Base-by-base conservation (phyloP, 1,140 invertebrate species). In the Listronotus bonariensis region DNA sequence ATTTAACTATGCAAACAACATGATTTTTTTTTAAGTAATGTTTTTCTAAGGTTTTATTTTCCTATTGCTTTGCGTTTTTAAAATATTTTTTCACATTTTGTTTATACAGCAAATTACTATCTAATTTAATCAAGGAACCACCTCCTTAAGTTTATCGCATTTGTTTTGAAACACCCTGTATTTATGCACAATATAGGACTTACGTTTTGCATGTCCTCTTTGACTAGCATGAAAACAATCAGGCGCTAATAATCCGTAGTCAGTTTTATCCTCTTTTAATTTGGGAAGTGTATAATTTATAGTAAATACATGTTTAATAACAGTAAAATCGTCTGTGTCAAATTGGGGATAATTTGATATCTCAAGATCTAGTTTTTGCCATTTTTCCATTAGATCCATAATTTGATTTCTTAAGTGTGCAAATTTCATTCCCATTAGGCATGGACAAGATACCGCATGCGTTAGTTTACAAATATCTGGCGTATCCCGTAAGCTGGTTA, bases 211-310 rank as follows among this genome's bases (percentile, higher is more conserved):
- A 66, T 90, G 84, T 8, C 81, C 81, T 53, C 85, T 86, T 70
- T 88, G 85, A 71, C 86, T 89, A 1, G 87, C 80, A 71, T 92
- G 90, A 68, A 87, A 91, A 79, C 89, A 91, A 74, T 92, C 89
- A 9, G 79, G 77, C 2, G 88, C 83, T 40, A 91, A 81, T 71
- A 83, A 87, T 3, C 82, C 78, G 45, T 83, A 80, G 76, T 91
- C 88, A 54, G 17, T 61, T 48, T 51, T 18, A 12, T 67, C 70
- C 8, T 48, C 31, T 18, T 36, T 68, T 20, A 59, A 61, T 18
- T 7, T 71, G 11, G 82, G 83, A 14, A 84, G 70, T 0, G 12
- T 68, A 0, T 80, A n/a, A 38, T 85, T 72, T 3, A 63, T 56
- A 0, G 80, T 69, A 63, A 83, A 83, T 0, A 86, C 84, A 71